phyloP scores from a whole-genome alignment of 2,797 vertebrate genomes.

The Streptopelia turtur region DNA sequence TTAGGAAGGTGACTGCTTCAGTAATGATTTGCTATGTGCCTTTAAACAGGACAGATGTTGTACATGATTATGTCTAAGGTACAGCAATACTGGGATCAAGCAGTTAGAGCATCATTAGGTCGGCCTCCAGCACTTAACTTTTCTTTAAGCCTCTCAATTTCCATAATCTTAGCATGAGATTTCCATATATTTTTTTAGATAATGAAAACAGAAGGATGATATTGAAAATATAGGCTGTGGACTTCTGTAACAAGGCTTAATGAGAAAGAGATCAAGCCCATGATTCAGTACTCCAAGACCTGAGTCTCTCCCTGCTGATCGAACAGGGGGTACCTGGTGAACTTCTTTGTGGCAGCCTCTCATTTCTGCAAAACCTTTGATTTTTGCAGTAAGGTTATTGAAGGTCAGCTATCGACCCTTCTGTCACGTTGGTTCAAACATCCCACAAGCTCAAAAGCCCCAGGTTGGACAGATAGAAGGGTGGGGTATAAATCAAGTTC shows the following conservation, averaged over 20 bases:
- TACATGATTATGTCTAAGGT: neutral
- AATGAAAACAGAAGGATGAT: neutral
- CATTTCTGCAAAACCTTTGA: neutral
- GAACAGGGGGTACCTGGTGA: neutral
- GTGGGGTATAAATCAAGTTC: neutral
- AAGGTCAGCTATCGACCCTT: neutral
- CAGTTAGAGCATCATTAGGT: neutral
- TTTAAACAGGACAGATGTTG: neutral
- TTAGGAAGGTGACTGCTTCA: neutral
- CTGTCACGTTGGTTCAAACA: neutral
- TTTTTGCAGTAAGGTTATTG: neutral
- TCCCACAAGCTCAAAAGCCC: neutral
- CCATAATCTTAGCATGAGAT: neutral
- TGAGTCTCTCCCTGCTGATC: rapidly evolving
- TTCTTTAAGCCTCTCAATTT: neutral
- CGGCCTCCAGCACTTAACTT: neutral
- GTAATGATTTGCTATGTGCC: neutral
- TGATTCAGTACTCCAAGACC: rapidly evolving
- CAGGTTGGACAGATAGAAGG: neutral
- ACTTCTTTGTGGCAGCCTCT: neutral
- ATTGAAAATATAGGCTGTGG: neutral
- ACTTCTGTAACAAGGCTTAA: neutral
- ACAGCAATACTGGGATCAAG: neutral
- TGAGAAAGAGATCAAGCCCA: neutral
- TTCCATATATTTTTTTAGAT: neutral